These are phyloP conservation scores for Nemurella pictetii DNA, from an alignment of 2,888 invertebrate genomes.

Conservation along the genomic window DNA sequence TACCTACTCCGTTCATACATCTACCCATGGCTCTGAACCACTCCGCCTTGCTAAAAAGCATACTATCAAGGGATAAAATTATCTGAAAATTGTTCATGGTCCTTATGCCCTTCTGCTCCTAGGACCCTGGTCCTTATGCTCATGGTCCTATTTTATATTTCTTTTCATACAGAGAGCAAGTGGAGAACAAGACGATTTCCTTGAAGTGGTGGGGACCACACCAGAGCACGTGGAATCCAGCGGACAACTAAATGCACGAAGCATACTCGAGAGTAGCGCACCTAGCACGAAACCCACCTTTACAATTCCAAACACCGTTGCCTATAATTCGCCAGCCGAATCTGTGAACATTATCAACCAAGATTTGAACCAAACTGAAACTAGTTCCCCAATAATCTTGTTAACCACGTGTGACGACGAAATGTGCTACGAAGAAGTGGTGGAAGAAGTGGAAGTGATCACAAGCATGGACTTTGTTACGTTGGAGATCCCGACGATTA, in stretches of 20 bases:
- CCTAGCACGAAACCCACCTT: background rate
- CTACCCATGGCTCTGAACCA: no score
- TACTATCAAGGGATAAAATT: no score
- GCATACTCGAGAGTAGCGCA: background rate
- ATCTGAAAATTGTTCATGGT: no score
- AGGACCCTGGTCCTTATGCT: no score
- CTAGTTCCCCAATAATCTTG: constrained; percentile 49
- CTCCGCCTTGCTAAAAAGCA: no score
- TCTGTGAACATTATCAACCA: constrained; percentile 71
- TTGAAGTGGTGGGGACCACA: constrained; percentile 86
- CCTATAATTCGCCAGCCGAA: background rate
- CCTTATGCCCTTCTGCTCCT: no score
- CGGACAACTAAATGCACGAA: constrained; percentile 51
- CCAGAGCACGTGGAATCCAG: constrained; percentile 82
- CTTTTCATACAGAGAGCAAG: background rate
- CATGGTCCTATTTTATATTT: no score
- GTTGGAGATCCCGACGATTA: background rate
- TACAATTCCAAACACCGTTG: background rate
- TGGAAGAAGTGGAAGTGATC: constrained; percentile 50
- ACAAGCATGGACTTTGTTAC: constrained; percentile 22
- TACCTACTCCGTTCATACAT: no score
- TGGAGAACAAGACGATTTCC: constrained; percentile 51
- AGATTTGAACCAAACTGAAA: constrained; percentile 72
- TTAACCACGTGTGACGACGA: constrained; percentile 64
- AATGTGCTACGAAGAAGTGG: constrained; percentile 56